Conservation (phyloP, 2,113 vertebrate genomes). For the Balaeniceps rex region DNA sequence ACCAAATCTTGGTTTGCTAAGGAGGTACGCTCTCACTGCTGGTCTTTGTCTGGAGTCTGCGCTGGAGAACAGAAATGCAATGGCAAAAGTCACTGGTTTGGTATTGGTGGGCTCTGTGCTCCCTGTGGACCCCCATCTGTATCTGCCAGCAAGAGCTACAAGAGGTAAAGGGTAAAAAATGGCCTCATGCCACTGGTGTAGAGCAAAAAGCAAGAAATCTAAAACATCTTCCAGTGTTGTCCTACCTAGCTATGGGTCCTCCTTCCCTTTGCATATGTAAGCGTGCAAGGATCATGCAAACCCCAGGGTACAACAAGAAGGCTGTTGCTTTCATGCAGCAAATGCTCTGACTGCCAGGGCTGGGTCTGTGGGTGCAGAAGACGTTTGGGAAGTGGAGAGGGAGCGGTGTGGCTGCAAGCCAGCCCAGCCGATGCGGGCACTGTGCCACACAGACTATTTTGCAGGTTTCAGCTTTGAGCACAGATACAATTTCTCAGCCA, state of each 20-base stretch:
- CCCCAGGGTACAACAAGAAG: not conserved
- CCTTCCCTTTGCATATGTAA: not conserved
- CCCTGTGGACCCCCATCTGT: not conserved
- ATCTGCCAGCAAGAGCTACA: not conserved
- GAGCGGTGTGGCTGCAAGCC: accelerated
- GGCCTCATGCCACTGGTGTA: not conserved
- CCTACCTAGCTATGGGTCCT: not conserved
- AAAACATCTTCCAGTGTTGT: not conserved
- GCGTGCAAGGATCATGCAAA: accelerated
- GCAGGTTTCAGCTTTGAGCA: not conserved
- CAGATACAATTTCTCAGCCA: not conserved
- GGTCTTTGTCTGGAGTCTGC: not conserved
- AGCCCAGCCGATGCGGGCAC: accelerated
- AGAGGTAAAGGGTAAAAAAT: not conserved
- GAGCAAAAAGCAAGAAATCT: not conserved
- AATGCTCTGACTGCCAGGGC: accelerated
- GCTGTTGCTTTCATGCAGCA: not conserved
- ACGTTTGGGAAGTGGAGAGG: not conserved
- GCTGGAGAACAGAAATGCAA: accelerated
- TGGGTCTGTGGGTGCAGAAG: not conserved
- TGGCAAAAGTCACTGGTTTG: not conserved
- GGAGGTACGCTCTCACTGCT: not conserved
- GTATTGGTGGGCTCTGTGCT: not conserved
- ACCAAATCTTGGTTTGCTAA: not conserved
- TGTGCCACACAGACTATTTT: accelerated